Conservation (phyloP, 2,113 vertebrate genomes). For the Pollimyrus isidori region DNA sequence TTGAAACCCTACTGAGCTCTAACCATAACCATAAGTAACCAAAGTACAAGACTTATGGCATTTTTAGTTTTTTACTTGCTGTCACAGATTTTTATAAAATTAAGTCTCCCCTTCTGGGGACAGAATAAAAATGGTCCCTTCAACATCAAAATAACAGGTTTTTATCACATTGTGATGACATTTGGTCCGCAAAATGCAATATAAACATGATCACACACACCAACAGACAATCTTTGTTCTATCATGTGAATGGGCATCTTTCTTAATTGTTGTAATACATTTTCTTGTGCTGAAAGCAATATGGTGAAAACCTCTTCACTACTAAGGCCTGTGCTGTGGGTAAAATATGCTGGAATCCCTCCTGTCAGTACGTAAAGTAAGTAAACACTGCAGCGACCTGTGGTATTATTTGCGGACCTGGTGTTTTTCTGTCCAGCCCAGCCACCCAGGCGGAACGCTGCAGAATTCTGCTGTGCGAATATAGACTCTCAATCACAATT, state of each 20-base stretch:
- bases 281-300: background rate
- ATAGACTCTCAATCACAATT: background rate
- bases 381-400: background rate
- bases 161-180: too few relatives aligned
- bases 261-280: background rate
- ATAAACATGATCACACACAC: background rate
- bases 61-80: too few relatives aligned
- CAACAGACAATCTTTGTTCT: background rate
- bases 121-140: background rate
- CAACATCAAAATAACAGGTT: too few relatives aligned
- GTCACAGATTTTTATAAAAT: background rate
- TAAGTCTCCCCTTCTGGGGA: background rate
- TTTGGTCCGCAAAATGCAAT: background rate
- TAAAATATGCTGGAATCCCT: background rate
- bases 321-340: background rate
- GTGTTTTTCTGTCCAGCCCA: background rate
- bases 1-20: background rate
- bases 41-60: too few relatives aligned
- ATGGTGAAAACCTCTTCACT: background rate
- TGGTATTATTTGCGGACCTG: background rate
- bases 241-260: background rate
- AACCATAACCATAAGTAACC: too few relatives aligned
- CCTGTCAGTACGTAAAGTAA: background rate
- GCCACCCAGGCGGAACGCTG: background rate
- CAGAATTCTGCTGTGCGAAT: background rate